These are phyloP conservation scores for Oscheius myriophilus DNA, from an alignment of 2,888 invertebrate genomes.

Conservation along the genomic window DNA sequence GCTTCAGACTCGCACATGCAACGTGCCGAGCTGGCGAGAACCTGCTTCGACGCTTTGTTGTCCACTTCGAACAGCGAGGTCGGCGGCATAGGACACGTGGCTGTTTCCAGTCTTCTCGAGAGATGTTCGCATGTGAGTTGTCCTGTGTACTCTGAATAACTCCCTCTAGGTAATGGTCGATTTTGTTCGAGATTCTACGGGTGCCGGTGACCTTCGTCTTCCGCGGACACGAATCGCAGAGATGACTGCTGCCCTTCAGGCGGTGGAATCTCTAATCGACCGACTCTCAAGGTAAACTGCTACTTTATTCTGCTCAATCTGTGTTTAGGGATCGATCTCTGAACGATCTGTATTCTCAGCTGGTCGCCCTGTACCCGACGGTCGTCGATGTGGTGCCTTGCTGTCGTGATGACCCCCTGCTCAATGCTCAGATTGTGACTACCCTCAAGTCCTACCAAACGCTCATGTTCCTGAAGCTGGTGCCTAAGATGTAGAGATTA, in stretches of 20 bases:
- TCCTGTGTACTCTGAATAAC: background rate
- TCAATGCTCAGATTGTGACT: conserved; percentile 59
- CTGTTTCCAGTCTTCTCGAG: conserved; percentile 49
- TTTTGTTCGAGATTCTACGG: conserved; percentile 52
- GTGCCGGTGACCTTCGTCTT: conserved; percentile 60
- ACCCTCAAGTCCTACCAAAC: conserved; percentile 67
- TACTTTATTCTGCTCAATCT: background rate
- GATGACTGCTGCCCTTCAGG: conserved; percentile 64
- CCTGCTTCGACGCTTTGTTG: conserved; percentile 70
- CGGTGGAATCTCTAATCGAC: conserved; percentile 64
- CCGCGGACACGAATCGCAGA: conserved; percentile 61
- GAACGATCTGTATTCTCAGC: conserved; percentile 53
- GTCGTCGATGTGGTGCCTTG: conserved; percentile 65
- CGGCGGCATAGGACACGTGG: conserved; percentile 43
- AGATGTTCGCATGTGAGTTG: conserved; percentile 42
- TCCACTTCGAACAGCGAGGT: conserved; percentile 51
- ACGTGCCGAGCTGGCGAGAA: conserved; percentile 71
- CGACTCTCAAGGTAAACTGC: conserved; percentile 51
- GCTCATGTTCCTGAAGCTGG: conserved; percentile 62
- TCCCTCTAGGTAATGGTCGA: conserved; percentile 7
- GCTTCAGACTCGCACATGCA: conserved; percentile 69
- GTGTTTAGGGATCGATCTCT: conserved; percentile 27
- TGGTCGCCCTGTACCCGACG: conserved; percentile 60
- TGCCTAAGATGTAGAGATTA: conserved; percentile 31
- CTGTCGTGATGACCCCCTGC: conserved; percentile 58